A percentile compares a stretch with the other conserved stretches of the same genome.
Conservation (phyloP, 1,140 invertebrate species). For the Drosophila nannoptera region DNA sequence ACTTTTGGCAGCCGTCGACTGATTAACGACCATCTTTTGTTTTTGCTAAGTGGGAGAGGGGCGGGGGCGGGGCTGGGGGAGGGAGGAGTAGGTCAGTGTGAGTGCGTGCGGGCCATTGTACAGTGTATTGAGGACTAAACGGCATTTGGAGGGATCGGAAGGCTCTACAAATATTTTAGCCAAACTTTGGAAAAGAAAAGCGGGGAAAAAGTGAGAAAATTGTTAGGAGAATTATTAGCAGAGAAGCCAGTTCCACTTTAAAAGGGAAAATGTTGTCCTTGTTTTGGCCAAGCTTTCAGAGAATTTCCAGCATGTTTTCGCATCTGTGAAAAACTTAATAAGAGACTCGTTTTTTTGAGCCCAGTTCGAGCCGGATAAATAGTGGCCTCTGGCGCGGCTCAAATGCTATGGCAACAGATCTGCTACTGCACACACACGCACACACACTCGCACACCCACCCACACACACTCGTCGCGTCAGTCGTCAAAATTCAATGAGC, state of each 20-base stretch:
- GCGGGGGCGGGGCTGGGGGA: neutral
- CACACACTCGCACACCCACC: slow-evolving; percentile 1
- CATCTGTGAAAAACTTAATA: no score
- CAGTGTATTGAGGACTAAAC: no score
- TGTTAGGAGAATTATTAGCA: no score
- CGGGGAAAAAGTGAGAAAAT: no score
- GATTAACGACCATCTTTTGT: slow-evolving; percentile 43
- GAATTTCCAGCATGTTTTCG: no score
- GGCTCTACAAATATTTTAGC: neutral
- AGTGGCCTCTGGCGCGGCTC: neutral
- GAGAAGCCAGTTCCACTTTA: no score
- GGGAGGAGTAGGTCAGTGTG: neutral
- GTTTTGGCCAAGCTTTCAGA: no score
- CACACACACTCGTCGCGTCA: slow-evolving; percentile 36
- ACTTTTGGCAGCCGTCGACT: slow-evolving; percentile 13
- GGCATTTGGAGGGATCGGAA: no score
- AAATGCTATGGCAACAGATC: slow-evolving; percentile 1
- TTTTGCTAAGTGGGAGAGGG: slow-evolving; percentile 10
- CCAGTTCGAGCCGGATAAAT: neutral
- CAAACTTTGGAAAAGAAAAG: neutral
- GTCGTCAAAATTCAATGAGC: slow-evolving; percentile 74
- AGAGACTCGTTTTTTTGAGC: no score
- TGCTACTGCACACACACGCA: neutral
- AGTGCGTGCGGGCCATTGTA: slow-evolving; percentile 9
- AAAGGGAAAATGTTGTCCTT: no score